These are phyloP conservation scores for Champsocephalus gunnari DNA, from an alignment of 2,797 vertebrate genomes.

Conservation along the genomic window DNA sequence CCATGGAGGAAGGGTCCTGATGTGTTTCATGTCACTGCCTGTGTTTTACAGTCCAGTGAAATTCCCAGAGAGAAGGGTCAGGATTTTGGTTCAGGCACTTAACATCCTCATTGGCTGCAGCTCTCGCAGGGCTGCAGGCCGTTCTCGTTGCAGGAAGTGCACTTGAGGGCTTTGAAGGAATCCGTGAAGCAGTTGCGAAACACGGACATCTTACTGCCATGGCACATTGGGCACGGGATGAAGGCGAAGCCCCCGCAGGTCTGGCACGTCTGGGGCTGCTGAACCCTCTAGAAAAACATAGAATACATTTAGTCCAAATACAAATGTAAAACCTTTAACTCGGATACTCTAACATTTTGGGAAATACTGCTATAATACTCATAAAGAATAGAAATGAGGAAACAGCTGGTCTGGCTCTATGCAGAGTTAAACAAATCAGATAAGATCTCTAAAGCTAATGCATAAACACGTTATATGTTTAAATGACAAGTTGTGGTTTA, in stretches of 20 bases:
- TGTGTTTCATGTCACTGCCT: constrained; percentile 32
- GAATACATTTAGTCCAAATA: neutral
- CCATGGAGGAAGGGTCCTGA: constrained; percentile 58
- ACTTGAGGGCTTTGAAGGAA: constrained; percentile 98
- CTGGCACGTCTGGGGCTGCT: constrained; percentile 92
- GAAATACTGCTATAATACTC: neutral
- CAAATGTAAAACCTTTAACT: neutral
- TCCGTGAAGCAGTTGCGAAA: constrained; percentile 99
- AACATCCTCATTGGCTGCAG: constrained; percentile 85
- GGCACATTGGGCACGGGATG: constrained; percentile 96
- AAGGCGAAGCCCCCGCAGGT: constrained; percentile 96
- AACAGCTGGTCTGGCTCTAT: neutral
- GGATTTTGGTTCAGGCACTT: constrained; percentile 75
- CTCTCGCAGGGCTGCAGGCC: constrained; percentile 93
- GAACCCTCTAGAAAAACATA: constrained; percentile 87
- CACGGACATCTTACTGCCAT: constrained; percentile 99
- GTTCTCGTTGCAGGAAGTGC: constrained; percentile 97
- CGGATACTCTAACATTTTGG: neutral
- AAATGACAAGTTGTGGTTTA: neutral
- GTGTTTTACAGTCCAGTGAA: constrained; percentile 49
- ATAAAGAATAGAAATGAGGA: neutral
- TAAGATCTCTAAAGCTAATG: neutral
- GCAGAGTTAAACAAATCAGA: neutral
- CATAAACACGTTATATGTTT: neutral
- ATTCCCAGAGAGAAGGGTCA: constrained; percentile 17